Conservation (phyloP, 2,797 vertebrate genomes). For the Paedocypris micromegethes region DNA sequence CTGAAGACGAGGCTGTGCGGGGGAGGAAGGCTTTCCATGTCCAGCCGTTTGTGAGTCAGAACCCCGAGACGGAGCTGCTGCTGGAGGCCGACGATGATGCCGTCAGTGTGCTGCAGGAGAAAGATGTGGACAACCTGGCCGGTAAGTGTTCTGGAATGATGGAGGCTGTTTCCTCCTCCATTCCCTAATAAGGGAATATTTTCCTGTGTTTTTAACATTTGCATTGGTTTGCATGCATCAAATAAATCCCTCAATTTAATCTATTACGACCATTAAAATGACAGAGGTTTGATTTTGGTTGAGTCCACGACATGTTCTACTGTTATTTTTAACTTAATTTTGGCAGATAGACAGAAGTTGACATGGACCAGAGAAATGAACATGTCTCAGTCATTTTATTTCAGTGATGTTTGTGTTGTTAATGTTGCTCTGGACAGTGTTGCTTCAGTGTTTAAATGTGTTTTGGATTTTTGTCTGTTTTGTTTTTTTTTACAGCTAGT, state of each 20-base stretch:
- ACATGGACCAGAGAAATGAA: conserved; percentile 24
- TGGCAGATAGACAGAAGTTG: conserved; percentile 10
- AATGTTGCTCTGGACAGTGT: conserved; percentile 46
- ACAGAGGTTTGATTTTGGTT: no score
- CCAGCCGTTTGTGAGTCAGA: conserved; percentile 79
- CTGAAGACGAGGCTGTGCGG: conserved; percentile 79
- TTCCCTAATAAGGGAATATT: not conserved
- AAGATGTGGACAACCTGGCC: conserved; percentile 92
- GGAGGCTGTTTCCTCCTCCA: not conserved
- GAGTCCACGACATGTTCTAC: no score
- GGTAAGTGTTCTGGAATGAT: conserved; percentile 63
- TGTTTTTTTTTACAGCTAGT: conserved; percentile 63
- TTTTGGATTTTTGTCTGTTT: conserved; percentile 36
- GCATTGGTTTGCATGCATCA: no score
- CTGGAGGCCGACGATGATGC: conserved; percentile 92
- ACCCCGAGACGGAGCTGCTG: conserved; percentile 83
- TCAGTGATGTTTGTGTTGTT: conserved; percentile 34
- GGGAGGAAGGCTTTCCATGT: conserved; percentile 80
- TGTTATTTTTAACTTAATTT: conserved; percentile 13
- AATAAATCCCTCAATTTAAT: not conserved
- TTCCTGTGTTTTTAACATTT: no score
- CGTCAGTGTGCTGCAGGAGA: conserved; percentile 91
- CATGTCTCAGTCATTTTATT: conserved; percentile 17
- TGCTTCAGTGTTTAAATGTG: conserved; percentile 38
- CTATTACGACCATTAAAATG: no score